These are phyloP conservation scores for Cantharis rufa DNA, from an alignment of 2,888 invertebrate genomes.

Conservation along the genomic window DNA sequence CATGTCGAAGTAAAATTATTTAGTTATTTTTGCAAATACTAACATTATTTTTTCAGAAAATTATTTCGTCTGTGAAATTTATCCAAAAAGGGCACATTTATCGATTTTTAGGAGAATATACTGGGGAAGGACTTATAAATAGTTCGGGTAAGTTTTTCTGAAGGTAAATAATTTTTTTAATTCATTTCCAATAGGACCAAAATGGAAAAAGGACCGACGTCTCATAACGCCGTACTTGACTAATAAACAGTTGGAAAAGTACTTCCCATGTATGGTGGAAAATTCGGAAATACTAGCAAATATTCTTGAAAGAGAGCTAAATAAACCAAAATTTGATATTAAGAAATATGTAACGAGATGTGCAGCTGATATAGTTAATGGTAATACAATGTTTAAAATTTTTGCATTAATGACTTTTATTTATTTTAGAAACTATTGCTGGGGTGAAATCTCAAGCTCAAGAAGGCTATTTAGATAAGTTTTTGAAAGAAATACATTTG, in stretches of 20 bases:
- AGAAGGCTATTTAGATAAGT: not conserved
- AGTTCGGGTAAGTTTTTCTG: not conserved
- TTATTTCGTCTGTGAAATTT: slow-evolving; percentile 3
- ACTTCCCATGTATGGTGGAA: not conserved
- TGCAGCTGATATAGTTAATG: slow-evolving; percentile 6
- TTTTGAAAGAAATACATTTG: not conserved
- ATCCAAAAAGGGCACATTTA: slow-evolving; percentile 13
- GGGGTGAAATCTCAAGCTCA: slow-evolving; percentile 11
- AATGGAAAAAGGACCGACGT: slow-evolving; percentile 14
- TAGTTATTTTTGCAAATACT: not conserved
- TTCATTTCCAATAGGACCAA: not conserved
- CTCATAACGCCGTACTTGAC: slow-evolving; percentile 2
- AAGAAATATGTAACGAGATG: not conserved
- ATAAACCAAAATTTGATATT: slow-evolving; percentile 1
- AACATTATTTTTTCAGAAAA: slow-evolving; percentile 4
- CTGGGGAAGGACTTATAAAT: slow-evolving; percentile 10
- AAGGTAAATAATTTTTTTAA: not conserved
- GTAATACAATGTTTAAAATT: not conserved
- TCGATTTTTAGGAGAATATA: slow-evolving; percentile 4
- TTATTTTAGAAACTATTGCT: slow-evolving; percentile 10
- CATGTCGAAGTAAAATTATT: slow-evolving; percentile 7
- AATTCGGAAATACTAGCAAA: not conserved
- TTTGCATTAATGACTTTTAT: not conserved
- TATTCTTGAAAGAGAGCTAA: not conserved
- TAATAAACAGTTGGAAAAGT: slow-evolving; percentile 5